These are phyloP conservation scores for Petrosia ficiformis DNA, from an alignment of 37 sponge, comb jelly and placozoan species.

Conservation along the genomic window DNA sequence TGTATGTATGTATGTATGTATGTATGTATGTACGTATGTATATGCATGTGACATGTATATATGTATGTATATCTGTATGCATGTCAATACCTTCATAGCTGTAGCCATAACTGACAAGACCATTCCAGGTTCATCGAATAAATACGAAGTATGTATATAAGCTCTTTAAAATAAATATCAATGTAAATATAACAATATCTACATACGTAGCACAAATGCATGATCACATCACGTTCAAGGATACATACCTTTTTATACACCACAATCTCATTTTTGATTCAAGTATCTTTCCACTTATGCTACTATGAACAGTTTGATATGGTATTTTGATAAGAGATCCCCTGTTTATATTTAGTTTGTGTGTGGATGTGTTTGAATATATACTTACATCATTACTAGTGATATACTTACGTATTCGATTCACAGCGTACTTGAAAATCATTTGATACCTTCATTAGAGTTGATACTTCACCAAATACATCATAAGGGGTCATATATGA, in stretches of 20 bases:
- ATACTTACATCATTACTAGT: neutral
- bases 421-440: constrained; percentile 10
- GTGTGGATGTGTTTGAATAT: neutral
- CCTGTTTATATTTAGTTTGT: neutral
- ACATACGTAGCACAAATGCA: too few species aligned
- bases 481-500: constrained; percentile 24
- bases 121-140: too few species aligned
- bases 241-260: neutral
- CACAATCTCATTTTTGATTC: neutral
- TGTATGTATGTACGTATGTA: too few species aligned
- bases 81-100: too few species aligned
- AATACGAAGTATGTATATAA: too few species aligned
- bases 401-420: neutral
- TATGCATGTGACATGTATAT: too few species aligned
- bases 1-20: too few species aligned
- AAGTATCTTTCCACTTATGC: neutral
- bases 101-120: neutral
- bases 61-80: too few species aligned
- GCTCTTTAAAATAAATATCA: too few species aligned
- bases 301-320: neutral
- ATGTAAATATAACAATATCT: too few species aligned
- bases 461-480: constrained; percentile 53
- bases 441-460: constrained; percentile 18
- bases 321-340: neutral
- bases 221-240: too few species aligned